Base-by-base conservation (phyloP, 2,888 invertebrate species). In the Heteromyza rotundicornis region DNA sequence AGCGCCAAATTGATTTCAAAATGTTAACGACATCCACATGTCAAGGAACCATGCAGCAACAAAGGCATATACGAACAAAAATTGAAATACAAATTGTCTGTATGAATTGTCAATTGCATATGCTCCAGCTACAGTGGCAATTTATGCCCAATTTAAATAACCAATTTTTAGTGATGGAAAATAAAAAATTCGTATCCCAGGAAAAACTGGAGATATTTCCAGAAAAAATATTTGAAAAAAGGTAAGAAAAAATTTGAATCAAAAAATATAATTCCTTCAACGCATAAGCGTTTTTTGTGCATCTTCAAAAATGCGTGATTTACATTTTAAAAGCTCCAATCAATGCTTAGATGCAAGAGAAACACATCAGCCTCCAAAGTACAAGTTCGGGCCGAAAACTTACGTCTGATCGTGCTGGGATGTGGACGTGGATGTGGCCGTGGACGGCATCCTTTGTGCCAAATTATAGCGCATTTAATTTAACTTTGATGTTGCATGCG, bases 381-480 rank as follows among this genome's bases (percentile, higher is more conserved):
- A 5, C 32, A 32, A 12, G 32, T 5, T 32, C 32, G 7, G 40
- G 40, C 40, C 40, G n/a, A n/a, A n/a, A n/a, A n/a, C n/a, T n/a
- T n/a, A n/a, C n/a, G 27, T 10, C 10, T 27, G 27, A 10, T 27
- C 27, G n/a, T 10, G 36, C 3, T 19, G 1, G 24, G 14, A 49
- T n/a, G 16, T 36, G 22, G 24, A 53, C 47, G 5, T 49, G 20
- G 5, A 17, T 19, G 20, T 22, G 58, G 54, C 47, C 49, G 52
- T 51, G 52, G 65, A 66, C 76, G 79, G 79, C 77, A 77, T 80
- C 77, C 75, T 79, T 79, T 75, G 75, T 72, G 74, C 76, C 74
- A 79, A 79, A 79, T 79, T 79, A 77, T 76, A 73, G 79, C 76
- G 76, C 79, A 79, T 79, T 79, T 79, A 80, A 79, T 79, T 79